phyloP scores from a whole-genome alignment of 2,113 vertebrate genomes.

The Xyliphius kryptos region DNA sequence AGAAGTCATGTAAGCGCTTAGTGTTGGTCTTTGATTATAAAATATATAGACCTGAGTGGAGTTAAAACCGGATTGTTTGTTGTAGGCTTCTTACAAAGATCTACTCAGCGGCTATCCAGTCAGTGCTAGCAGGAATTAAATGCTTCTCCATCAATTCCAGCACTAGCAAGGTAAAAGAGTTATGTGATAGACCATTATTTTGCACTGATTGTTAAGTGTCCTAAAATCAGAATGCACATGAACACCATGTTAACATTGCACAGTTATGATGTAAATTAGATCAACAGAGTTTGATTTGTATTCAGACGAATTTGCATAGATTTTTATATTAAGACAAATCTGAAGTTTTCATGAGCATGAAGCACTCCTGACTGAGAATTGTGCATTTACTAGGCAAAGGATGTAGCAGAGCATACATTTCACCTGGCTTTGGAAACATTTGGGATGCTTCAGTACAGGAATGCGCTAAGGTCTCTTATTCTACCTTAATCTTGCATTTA shows the following conservation, averaged over 20 bases:
- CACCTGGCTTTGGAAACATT: slow-evolving; percentile 64
- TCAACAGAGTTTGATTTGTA: no score
- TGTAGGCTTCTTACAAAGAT: slow-evolving; percentile 80
- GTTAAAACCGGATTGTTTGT: neutral
- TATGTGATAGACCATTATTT: neutral
- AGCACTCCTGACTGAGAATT: no score
- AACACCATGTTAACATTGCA: no score
- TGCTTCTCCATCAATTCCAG: slow-evolving; percentile 79
- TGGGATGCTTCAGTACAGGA: slow-evolving; percentile 69
- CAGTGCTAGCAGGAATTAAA: slow-evolving; percentile 86
- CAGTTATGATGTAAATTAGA: no score
- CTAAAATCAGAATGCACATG: no score
- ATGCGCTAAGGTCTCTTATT: slow-evolving; percentile 69
- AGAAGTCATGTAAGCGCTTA: slow-evolving; percentile 76
- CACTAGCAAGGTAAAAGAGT: slow-evolving; percentile 70
- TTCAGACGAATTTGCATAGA: no score
- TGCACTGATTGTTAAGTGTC: no score
- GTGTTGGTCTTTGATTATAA: no score
- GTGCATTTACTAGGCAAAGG: slow-evolving; percentile 73
- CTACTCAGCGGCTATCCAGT: slow-evolving; percentile 81
- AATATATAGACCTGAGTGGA: neutral
- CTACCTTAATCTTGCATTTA: neutral
- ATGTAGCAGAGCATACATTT: slow-evolving; percentile 76
- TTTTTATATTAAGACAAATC: no score
- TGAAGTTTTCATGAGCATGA: no score